Evolutionary conservation across 2,113 vertebrate genomes (phyloP), one percentile per base, ranked within the genome.

Genomic region (Sturnira hondurensis): DNA sequence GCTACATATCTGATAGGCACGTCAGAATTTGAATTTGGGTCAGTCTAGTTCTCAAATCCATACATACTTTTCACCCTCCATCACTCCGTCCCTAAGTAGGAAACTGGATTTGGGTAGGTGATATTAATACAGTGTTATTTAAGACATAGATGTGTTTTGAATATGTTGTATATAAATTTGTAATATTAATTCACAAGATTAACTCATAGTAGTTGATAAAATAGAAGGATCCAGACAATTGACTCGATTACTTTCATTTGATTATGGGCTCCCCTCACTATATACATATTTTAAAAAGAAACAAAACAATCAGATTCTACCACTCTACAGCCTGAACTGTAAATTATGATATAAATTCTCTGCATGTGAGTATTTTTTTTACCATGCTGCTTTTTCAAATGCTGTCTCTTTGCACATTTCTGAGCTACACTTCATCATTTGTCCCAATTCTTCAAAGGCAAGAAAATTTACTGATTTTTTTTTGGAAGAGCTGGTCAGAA

Each of bases 401-500:
- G 47, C 0, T 3, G 7, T 87, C n/a, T 84, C 17, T 15, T 73
- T 45, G 15, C 9, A 77, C 12, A 26, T 85, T 95, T 94, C 31
- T 65, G 86, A 89, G 61, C 61, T 91, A 71, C 73, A 78, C 20
- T 81, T 81, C 41, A 67, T 43, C 56, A 56, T 68, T 87, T 73
- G 13, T 67, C n/a, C 22, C 33, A 33, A 16, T 54, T 33, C 16
- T 70, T 92, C 36, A 50, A 94, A 90, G 77, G 70, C 41, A 82
- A 58, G 38, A 71, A 73, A 84, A 91, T 17, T 45, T 81, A 88
- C 45, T 73, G 54, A 73, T 81, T 67, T 86, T 74, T 74, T 91
- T n/a, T n/a, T 86, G 52, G 63, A 94, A 89, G 63, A 88, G 33
- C 65, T 93, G 65, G 68, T 67, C 41, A 93, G 65, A 96, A 65